A percentile compares a stretch with the other conserved stretches of the same genome.
These are phyloP conservation scores for Dasypus novemcinctus DNA, from an alignment of 2,113 vertebrate genomes.

Conservation along the genomic window DNA sequence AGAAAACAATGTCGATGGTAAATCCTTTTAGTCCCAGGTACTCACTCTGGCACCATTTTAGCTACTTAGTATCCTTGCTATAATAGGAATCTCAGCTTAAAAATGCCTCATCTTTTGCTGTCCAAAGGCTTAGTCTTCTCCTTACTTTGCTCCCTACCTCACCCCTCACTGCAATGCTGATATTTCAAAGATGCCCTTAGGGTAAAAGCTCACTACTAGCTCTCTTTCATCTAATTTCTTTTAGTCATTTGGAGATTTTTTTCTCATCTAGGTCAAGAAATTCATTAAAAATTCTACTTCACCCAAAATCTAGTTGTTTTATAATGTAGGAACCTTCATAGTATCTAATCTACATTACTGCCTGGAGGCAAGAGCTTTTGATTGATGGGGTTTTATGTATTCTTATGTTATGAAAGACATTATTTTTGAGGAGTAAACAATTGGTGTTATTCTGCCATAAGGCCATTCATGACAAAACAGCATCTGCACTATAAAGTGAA, in stretches of 20 bases:
- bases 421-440: conserved; percentile 2
- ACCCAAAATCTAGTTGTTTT: background rate
- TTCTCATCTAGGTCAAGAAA: background rate
- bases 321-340: background rate
- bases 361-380: background rate
- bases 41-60: background rate
- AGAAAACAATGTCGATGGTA: background rate
- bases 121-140: background rate
- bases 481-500: background rate
- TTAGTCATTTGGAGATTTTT: background rate
- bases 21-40: background rate
- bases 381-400: conserved; percentile 16
- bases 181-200: background rate
- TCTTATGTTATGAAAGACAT: background rate
- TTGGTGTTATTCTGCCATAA: background rate
- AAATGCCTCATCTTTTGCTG: background rate
- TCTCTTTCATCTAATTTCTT: background rate
- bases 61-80: background rate
- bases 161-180: background rate
- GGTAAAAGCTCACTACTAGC: background rate
- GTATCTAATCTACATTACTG: conserved; percentile 33
- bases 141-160: rapidly evolving
- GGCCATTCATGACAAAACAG: background rate
- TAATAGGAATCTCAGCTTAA: background rate
- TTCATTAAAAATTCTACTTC: conserved; percentile 37